A percentile compares a stretch with the other conserved stretches of the same genome.
These are phyloP conservation scores for Cenopis cana DNA, from an alignment of 2,888 invertebrate species.

Conservation along the genomic window DNA sequence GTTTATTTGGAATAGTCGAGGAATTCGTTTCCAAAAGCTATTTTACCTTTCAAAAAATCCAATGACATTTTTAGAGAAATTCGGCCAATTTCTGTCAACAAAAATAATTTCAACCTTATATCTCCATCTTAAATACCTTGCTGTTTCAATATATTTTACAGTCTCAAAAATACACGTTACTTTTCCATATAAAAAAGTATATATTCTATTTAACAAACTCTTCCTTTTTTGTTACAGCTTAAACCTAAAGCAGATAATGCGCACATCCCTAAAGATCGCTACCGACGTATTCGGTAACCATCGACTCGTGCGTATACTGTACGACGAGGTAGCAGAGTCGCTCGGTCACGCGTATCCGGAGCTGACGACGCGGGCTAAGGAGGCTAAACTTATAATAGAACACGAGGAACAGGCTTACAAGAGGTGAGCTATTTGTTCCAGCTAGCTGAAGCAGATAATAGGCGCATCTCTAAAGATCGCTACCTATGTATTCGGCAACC, in stretches of 20 bases:
- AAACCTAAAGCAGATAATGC: constrained; percentile 76
- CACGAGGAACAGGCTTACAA: constrained; percentile 89
- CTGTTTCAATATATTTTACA: too few relatives aligned
- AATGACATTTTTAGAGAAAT: too few relatives aligned
- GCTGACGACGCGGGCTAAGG: constrained; percentile 85
- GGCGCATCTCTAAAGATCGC: constrained; percentile 75
- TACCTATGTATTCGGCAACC: constrained; percentile 70
- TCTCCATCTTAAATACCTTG: too few relatives aligned
- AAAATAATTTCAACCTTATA: too few relatives aligned
- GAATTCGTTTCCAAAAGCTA: too few relatives aligned
- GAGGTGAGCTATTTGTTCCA: constrained; percentile 49
- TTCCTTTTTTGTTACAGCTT: constrained; percentile 59
- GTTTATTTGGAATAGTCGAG: too few relatives aligned
- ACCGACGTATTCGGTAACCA: constrained; percentile 72
- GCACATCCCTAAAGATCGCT: constrained; percentile 73
- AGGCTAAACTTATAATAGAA: constrained; percentile 87
- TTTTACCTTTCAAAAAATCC: too few relatives aligned
- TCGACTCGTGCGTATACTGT: constrained; percentile 86
- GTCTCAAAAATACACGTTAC: constrained; percentile 22
- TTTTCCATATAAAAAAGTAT: too few relatives aligned
- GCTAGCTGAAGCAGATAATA: constrained; percentile 73
- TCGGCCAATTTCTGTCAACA: too few relatives aligned
- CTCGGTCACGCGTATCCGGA: constrained; percentile 91
- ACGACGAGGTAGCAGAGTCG: constrained; percentile 87
- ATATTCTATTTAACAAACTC: not conserved